Base-by-base conservation (phyloP, 2,797 vertebrate genomes). In the Sebastes matsubarae region DNA sequence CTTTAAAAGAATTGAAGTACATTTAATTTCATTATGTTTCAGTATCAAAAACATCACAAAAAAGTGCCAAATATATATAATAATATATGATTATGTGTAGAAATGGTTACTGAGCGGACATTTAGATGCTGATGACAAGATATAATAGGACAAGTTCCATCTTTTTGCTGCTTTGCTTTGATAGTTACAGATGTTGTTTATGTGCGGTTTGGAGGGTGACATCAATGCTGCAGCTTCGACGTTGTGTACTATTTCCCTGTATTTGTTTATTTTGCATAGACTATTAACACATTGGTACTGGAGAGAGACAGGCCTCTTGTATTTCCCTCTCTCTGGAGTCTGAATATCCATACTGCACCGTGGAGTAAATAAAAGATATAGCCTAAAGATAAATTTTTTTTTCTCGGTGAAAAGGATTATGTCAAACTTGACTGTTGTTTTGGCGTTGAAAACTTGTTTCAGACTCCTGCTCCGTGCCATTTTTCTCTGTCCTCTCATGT, bases 401-500 rank as follows among this genome's bases (percentile, higher is more conserved):
- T 13, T 20, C 42, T 29, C 6, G 20, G 16, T 70, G 16, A 72
- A 66, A 67, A 57, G 27, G 9, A 64, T 64, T n/a, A 46, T 42
- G 55, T 80, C 16, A 50, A 38, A 69, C 18, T 78, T 67, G 30
- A 54, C 46, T 72, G n/a, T 18, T 77, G 66, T 82, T 77, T 67
- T 84, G 75, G 70, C 75, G 74, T 12, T 8, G 50, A 76, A 86
- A 71, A 52, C 58, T 60, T 36, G 63, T 63, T 66, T 65, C 58
- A 32, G 27, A 52, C 67, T 75, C 50, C 67, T 34, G 27, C 42
- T 79, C 36, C 25, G 24, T 79, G 61, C 78, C 73, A 60, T 79
- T 83, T 83, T 76, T 75, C 65, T 73, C 77, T 79, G 79, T 83
- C 58, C 77, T 90, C 55, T 78, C 50, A 81, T 88, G 77, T 75